Evolutionary conservation across 1,140 invertebrate genomes (phyloP).

Genomic region (Diabrotica undecimpunctata): DNA sequence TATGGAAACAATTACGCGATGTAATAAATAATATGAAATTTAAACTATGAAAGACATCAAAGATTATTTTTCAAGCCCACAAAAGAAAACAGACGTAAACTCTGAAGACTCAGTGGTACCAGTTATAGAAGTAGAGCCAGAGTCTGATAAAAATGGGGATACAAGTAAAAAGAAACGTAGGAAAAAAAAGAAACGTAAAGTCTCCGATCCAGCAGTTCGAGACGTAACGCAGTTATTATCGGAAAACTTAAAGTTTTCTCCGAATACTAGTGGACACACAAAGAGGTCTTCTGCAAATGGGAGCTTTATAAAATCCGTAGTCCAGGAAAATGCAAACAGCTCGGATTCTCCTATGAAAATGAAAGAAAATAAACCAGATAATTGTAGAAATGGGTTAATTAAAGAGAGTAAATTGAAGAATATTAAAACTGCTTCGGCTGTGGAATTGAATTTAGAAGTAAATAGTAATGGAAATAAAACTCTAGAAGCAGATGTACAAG

Average conservation of each 20-base stretch:
- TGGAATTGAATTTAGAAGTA: not conserved
- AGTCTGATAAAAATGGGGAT: not conserved
- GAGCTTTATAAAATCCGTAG: too few species aligned
- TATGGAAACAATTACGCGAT: not conserved
- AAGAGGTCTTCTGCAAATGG: not conserved
- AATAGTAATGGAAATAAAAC: constrained; percentile 5
- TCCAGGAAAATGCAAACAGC: too few species aligned
- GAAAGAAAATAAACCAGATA: constrained; percentile 6
- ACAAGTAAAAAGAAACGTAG: constrained; percentile 17
- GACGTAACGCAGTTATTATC: constrained; percentile 28
- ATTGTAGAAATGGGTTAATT: not conserved
- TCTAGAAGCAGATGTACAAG: not conserved
- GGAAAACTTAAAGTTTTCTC: constrained; percentile 24
- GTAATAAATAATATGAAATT: not conserved
- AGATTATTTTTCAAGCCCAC: constrained; percentile 26
- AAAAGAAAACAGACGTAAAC: constrained; percentile 3
- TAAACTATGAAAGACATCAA: constrained; percentile 27
- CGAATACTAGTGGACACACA: constrained; percentile 20
- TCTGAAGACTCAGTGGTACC: not conserved
- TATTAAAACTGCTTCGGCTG: not conserved
- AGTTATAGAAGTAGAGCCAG: not conserved
- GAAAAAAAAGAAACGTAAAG: constrained; percentile 24
- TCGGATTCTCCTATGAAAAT: not conserved
- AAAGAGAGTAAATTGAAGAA: constrained; percentile 5
- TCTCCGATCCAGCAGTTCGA: constrained; percentile 28